A percentile compares a stretch with the other conserved stretches of the same genome.
phyloP scores from a whole-genome alignment of 1,140 invertebrate species.

The Mizuhopecten yessoensis region DNA sequence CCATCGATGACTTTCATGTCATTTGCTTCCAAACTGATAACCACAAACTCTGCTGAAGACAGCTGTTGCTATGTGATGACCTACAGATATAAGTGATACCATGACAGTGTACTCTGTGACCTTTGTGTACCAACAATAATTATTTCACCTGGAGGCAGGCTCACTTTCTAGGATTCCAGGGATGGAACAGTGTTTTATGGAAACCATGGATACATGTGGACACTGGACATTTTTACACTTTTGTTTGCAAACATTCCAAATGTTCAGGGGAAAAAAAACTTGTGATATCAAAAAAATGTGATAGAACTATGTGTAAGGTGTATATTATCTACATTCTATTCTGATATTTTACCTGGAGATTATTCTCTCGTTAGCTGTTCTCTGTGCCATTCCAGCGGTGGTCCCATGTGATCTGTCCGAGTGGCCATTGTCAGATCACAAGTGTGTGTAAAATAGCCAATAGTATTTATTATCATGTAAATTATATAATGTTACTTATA shows the following conservation, averaged over 20 bases:
- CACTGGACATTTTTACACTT: background rate
- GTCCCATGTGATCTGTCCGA: background rate
- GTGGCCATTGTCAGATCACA: slow-evolving; percentile 10
- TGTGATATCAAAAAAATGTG: background rate
- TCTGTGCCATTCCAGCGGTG: background rate
- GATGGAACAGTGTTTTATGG: background rate
- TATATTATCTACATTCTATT: background rate
- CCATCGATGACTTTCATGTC: background rate
- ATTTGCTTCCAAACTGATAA: background rate
- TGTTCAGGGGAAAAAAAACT: background rate
- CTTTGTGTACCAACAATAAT: background rate
- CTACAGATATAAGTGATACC: background rate
- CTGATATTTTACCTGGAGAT: too few species aligned
- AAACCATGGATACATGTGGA: background rate
- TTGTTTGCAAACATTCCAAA: slow-evolving; percentile 14
- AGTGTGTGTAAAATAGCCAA: background rate
- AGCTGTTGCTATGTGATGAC: background rate
- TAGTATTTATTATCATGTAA: background rate
- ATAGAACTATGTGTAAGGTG: background rate
- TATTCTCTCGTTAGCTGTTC: background rate
- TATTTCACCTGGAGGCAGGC: background rate
- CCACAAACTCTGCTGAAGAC: background rate
- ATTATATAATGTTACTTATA: too few species aligned
- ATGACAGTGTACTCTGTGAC: background rate
- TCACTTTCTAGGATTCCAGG: background rate